Base-by-base conservation (phyloP, 2,113 vertebrate genomes). In the Thymallus thymallus region DNA sequence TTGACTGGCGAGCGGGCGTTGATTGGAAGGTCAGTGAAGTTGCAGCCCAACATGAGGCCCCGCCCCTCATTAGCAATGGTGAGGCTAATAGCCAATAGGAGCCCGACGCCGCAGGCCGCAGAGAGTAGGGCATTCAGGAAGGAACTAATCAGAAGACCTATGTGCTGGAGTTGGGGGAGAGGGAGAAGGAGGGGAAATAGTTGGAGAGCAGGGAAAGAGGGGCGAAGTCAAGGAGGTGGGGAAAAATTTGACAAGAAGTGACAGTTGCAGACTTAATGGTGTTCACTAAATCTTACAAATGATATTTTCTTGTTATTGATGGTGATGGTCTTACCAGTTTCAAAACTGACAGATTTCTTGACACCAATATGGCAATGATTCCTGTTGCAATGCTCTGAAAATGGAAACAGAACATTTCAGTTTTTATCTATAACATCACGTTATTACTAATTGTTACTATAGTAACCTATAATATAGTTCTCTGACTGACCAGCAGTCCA, bases 281-380 rank as follows among this genome's bases (percentile, higher is more conserved):
- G 35, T 41, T 41, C 14, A 24, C 13, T 61, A 2, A 24, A 22
- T 61, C 58, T 61, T 35, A 16, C 56, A 22, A 60, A 60, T 60
- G 0, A 16, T n/a, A 60, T n/a, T 20, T 22, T 41, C 7, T 41
- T 41, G 35, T 41, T 23, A 23, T 60, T 60, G 48, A 18, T 22
- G 51, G 16, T 55, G 2, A 16, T 55, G 56, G 45, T 76, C 89
- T 89, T 86, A 95, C 94, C 81, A 94, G 76, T 81, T 90, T 93
- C 23, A 72, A 3, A 1, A 72, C 66, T 12, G 75, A 73, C 16
- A 94, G 91, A 85, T 97, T 96, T 82, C 92, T 94, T 56, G 96
- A 97, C 32, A 94, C 89, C 86, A 98, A 81, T 76, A 98, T 96
- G 26, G 95, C 94, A 77, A 94, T 90, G 51, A 97, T 95, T 73